Evolutionary conservation across 2,797 vertebrate species (phyloP).

Genomic region (Tachyglossus aculeatus): DNA sequence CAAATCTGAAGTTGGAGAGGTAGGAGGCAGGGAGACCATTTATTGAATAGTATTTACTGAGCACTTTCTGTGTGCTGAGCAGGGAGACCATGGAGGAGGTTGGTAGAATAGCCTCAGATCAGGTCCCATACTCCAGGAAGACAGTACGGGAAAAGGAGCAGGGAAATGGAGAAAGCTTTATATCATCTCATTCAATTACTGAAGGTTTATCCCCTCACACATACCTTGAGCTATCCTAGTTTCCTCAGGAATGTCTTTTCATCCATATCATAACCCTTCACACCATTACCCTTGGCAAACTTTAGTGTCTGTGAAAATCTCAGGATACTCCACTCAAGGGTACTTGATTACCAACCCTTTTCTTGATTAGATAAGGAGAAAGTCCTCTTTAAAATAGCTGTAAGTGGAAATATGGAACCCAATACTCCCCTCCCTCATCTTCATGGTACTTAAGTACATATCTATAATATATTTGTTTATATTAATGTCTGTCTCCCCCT

Average conservation of each 20-base stretch:
- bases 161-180: background rate
- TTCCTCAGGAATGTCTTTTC: background rate
- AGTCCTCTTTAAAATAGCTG: background rate
- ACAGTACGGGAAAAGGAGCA: no score
- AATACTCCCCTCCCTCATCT: no score
- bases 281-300: background rate
- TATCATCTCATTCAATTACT: background rate
- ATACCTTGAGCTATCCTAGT: background rate
- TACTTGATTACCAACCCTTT: background rate
- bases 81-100: no score
- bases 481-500: no score
- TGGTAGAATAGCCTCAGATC: no score
- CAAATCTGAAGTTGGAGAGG: no score
- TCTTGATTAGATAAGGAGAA: background rate
- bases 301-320: background rate
- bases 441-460: no score
- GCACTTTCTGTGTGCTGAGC: no score
- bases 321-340: background rate
- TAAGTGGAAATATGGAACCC: background rate
- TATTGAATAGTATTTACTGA: no score
- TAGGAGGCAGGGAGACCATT: no score
- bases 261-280: background rate
- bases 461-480: no score
- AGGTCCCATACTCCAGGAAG: no score
- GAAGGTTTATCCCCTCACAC: background rate